phyloP scores from a whole-genome alignment of 2,113 vertebrate species.

The Cyprinodon tularosa region DNA sequence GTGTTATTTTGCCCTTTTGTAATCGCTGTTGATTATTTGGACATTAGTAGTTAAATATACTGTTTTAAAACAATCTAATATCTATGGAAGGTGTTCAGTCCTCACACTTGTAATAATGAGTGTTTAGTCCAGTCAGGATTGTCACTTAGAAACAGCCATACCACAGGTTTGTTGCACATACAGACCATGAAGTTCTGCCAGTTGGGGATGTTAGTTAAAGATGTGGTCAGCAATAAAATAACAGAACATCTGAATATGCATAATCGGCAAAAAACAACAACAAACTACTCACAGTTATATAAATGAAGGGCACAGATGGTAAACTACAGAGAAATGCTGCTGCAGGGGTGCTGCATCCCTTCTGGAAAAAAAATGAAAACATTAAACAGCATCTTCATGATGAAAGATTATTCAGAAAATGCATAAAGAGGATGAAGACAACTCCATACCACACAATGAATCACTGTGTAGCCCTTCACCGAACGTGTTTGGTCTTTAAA shows the following conservation, averaged over 20 bases:
- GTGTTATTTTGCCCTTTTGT: no score
- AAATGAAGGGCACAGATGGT: constrained; percentile 51
- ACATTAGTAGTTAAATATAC: no score
- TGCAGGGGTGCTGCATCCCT: neutral
- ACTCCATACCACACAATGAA: neutral
- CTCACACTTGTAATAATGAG: no score
- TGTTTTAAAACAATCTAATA: no score
- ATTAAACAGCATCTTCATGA: neutral
- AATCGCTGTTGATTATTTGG: neutral
- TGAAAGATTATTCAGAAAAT: neutral
- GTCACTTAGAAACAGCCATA: no score
- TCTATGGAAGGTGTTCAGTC: no score
- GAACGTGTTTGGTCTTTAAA: constrained; percentile 55
- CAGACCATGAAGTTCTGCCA: no score
- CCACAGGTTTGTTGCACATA: no score
- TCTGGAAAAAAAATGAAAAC: neutral
- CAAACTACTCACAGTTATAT: neutral
- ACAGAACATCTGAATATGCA: neutral
- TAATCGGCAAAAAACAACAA: neutral
- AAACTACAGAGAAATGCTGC: constrained; percentile 17
- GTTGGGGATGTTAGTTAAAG: neutral
- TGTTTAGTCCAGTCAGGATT: neutral
- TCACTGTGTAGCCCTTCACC: constrained; percentile 57
- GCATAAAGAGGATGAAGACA: no score
- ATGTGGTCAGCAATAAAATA: neutral